Evolutionary conservation across 2,888 invertebrate genomes (phyloP), one percentile per base, ranked within the genome.

Genomic region (Drosophila mettleri): DNA sequence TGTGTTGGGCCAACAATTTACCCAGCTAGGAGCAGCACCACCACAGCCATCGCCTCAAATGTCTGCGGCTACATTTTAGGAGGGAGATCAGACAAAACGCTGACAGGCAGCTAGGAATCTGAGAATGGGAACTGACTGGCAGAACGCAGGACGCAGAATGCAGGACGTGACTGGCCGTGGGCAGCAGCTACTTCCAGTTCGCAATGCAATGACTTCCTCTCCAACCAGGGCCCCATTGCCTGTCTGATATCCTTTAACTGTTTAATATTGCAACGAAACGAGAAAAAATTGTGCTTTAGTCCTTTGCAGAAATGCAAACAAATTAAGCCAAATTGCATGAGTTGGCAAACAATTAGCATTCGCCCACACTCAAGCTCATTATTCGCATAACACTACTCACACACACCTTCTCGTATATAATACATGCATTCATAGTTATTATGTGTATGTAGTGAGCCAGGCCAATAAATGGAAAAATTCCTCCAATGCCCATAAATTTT

Each of bases 1-100:
- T 63, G 51, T 79, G 84, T 75, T 84, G 84, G 80, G 33, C 78
- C 78, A 85, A 84, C 85, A 78, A 84, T 86, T 84, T 86, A 72
- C 65, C 48, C 75, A 67, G 52, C 74, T 60, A 46, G 51, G 34
- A 62, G 62, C 53, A 55, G 53, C 45, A 36, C 31, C 59, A 65
- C 62, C 61, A 53, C 58, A 64, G 54, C 64, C 63, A 71, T 36
- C 46, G 68, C 62, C 65, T 46, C 58, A 61, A 71, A 74, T 78
- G 79, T 78, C 78, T 78, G 79, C 70, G 79, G 78, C 73, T 58
- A 58, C 71, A 38, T 52, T 74, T 63, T 36, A 52, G 63, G 57
- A n/a, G 31, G 36, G 51, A 41, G 64, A 54, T 64, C 74, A 80
- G 82, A 80, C 80, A 76, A 80, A 77, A 69, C 54, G 79, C 79